Percentiles rank a stretch among this genome's conserved stretches.
These are phyloP conservation scores for Liasis olivaceus DNA, from an alignment of 2,797 vertebrate genomes.

Conservation along the genomic window DNA sequence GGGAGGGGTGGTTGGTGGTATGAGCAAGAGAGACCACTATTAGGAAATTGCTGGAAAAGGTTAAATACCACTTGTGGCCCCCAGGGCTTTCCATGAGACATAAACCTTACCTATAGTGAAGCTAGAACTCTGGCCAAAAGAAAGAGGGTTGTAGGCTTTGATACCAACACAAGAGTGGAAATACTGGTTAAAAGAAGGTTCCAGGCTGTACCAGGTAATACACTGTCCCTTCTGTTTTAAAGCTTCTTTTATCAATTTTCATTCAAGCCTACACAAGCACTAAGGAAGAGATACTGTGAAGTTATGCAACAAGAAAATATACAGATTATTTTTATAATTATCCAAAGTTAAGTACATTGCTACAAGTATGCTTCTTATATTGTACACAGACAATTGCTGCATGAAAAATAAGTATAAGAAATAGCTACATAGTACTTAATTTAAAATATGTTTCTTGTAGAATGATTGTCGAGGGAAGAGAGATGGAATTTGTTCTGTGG, in stretches of 20 bases:
- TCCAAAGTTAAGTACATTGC: not conserved
- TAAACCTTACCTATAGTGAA: not conserved
- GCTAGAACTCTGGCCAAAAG: not conserved
- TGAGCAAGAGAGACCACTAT: not conserved
- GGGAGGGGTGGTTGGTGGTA: not conserved
- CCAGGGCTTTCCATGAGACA: not conserved
- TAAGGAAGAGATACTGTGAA: not conserved
- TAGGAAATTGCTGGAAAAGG: not conserved
- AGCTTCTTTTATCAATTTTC: not conserved
- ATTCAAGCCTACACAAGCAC: not conserved
- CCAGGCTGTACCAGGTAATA: not conserved
- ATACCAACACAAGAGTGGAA: not conserved
- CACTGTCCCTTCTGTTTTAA: not conserved
- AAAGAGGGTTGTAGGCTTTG: not conserved
- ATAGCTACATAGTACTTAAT: not conserved
- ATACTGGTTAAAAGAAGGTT: not conserved
- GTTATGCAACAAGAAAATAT: not conserved
- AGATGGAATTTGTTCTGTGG: slow-evolving; percentile 75
- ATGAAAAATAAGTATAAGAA: not conserved
- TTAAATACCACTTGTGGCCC: not conserved
- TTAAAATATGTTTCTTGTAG: slow-evolving; percentile 66
- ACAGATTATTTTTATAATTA: not conserved
- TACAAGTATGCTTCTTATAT: not conserved
- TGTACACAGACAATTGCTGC: not conserved
- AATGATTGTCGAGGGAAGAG: slow-evolving; percentile 79